phyloP scores from a whole-genome alignment of 2,888 invertebrate species.

The Xestia rhomboidea region DNA sequence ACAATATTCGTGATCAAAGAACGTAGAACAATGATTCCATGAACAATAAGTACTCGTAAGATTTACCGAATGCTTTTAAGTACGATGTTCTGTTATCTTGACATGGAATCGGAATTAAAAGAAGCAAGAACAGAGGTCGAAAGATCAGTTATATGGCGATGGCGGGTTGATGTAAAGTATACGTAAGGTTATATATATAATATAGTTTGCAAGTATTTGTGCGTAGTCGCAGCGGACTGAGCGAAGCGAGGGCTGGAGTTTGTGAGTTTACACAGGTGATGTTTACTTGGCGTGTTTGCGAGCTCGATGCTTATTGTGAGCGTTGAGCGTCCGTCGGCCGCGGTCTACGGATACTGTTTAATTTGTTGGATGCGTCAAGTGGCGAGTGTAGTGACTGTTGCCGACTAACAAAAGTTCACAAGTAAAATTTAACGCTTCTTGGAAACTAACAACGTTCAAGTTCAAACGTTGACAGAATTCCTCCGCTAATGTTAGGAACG shows the following conservation, averaged over 20 bases:
- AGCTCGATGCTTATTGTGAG: conserved; percentile 81
- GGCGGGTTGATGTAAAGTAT: conserved; percentile 33
- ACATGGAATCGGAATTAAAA: conserved; percentile 61
- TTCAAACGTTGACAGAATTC: conserved; percentile 60
- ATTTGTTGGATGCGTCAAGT: conserved; percentile 73
- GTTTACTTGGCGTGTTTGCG: conserved; percentile 81
- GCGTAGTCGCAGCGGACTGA: conserved; percentile 57
- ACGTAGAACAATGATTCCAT: conserved; percentile 66
- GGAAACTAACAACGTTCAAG: conserved; percentile 60
- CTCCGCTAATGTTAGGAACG: conserved; percentile 59
- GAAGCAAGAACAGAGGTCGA: conserved; percentile 55
- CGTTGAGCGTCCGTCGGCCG: conserved; percentile 70
- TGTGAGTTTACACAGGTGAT: conserved; percentile 78
- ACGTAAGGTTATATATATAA: conserved; percentile 57
- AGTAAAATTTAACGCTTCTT: conserved; percentile 71
- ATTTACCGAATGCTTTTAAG: conserved; percentile 59
- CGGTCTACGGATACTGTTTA: conserved; percentile 73
- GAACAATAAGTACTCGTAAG: conserved; percentile 51
- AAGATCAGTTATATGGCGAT: conserved; percentile 38
- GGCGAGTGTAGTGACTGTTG: conserved; percentile 57
- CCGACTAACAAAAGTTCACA: conserved; percentile 65
- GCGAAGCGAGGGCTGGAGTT: conserved; percentile 70
- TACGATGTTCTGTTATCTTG: conserved; percentile 53
- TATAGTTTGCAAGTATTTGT: conserved; percentile 62
- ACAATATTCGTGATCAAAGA: conserved; percentile 64